Percentiles rank a stretch among this genome's conserved stretches.
phyloP scores from a whole-genome alignment of 2,888 invertebrate species.

The Sphaerophoria rueppellii region DNA sequence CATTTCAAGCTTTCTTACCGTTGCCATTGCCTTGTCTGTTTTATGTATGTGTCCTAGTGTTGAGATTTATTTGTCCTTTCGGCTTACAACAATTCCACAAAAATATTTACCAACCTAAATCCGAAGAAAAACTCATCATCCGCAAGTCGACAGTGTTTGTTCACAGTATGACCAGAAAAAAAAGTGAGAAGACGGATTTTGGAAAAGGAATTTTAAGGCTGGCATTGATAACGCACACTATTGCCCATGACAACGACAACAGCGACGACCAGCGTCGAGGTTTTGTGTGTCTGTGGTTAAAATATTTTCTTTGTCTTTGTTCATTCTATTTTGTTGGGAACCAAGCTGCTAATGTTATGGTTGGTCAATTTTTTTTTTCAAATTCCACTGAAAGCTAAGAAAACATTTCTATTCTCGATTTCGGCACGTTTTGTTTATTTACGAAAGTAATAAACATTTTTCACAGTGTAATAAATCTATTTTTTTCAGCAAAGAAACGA shows the following conservation, averaged over 20 bases:
- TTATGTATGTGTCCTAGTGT: constrained; percentile 35
- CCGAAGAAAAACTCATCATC: constrained; percentile 2
- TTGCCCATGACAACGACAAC: too few species aligned
- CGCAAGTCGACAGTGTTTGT: background rate
- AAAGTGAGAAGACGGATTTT: constrained; percentile 45
- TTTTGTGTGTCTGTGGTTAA: too few species aligned
- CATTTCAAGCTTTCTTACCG: constrained; percentile 21
- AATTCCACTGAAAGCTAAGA: constrained; percentile 9
- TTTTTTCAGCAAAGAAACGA: constrained; percentile 14
- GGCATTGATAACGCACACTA: too few species aligned
- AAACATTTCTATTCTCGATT: background rate
- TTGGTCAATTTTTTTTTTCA: constrained; percentile 3
- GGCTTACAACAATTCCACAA: constrained; percentile 18
- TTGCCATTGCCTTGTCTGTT: constrained; percentile 10
- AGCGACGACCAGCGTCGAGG: too few species aligned
- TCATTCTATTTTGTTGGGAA: background rate
- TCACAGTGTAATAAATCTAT: constrained; percentile 38
- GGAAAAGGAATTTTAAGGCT: constrained; percentile 2
- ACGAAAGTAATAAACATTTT: constrained; percentile 43
- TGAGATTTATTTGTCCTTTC: constrained; percentile 62
- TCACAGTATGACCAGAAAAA: constrained; percentile 15
- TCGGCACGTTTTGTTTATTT: constrained; percentile 2
- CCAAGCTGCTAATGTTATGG: background rate
- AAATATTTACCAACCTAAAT: constrained; percentile 36
- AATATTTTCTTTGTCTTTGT: background rate